Base-by-base conservation (phyloP, 64 coral and sea anemone genomes). In the Actinia tenebrosa region DNA sequence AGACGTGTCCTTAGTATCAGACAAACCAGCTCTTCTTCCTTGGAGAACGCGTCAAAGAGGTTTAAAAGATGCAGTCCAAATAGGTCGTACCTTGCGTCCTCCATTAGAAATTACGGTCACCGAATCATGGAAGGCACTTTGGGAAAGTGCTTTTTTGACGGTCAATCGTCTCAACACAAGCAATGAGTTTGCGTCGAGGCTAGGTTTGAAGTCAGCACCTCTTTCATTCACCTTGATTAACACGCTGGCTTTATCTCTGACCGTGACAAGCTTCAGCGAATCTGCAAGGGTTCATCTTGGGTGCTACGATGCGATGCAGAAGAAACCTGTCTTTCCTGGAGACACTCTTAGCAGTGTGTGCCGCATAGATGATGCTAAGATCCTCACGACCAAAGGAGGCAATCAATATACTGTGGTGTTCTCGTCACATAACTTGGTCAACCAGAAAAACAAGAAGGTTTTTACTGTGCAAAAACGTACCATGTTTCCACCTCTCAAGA, bases 231-330 rank as follows among this genome's bases (percentile, higher is more conserved):
- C 19, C 45, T 47, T 89, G 7, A 3, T 89, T 16, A 89, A 89
- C 61, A 71, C 88, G 6, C 43, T 89, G 22, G 42, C 88, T 30
- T 37, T 89, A 53, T 23, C 20, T 18, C 22, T 89, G 3, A 4
- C 80, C 7, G 80, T 84, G 15, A 64, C 78, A 25, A 82, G 64
- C 42, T 89, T 83, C 80, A 89, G 88, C 18, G 44, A 89, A 50
- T 64, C 88, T 1, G 88, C 88, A 10, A 56, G 78, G 45, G 80
- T 89, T 53, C 88, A 89, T 82, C 88, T 89, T 22, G 88, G 88
- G 30, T 89, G 88, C 64, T 89, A 89, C 80, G 64, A 83, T 22
- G 60, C 78, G 37, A 44, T 84, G 0, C 80, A 83, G 23, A 55
- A 71, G 7, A 60, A 18, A 22, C 88, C 88, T 2, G 44, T 89